Base-by-base conservation (phyloP, 2,888 invertebrate species). In the Herminia tarsipennalis region DNA sequence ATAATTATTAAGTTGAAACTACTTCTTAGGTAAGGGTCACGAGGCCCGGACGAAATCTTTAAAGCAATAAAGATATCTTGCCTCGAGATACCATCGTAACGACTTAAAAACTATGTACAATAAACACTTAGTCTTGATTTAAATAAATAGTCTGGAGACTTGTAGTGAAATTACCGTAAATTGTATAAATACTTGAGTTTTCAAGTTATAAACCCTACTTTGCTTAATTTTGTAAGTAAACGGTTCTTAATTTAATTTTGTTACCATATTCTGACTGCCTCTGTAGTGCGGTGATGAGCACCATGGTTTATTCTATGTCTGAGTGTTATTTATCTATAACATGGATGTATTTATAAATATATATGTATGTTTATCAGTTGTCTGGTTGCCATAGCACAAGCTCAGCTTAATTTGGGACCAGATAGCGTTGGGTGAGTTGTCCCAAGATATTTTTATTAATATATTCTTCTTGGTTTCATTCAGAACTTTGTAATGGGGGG, bases 1-100 rank as follows among this genome's bases (percentile, higher is more conserved):
- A 68, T 67, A 56, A 68, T 68, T 65, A 65, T 65, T 65, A 67
- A 65, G 64, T 64, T 64, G 50, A 32, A 53, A 59, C 41, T 56
- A 64, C 56, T 64, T 64, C 51, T 52, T 63, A 40, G 42, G 48
- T 22, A 34, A 21, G 34, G 46, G 43, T 21, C 17, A 28, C 21
- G 21, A 18, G 12, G 39, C 24, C 24, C 45, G 43, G 45, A 32
- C 40, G 24, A 66, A 57, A 56, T 64, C 68, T 64, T 56, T 27
- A 29, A 38, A 57, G 45, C 32, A 41, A 67, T 67, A 59, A 67
- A 64, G 60, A 63, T 53, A 56, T 56, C 50, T 48, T 25, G 27
- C 21, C 18, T 20, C 13, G 16, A 41, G 55, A 49, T 48, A 54
- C 10, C 34, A 56, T 42, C 52, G 46, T 44, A 52, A 61, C 40